phyloP scores from a whole-genome alignment of 2,888 invertebrate species.

The Glaucopsyche alexis region DNA sequence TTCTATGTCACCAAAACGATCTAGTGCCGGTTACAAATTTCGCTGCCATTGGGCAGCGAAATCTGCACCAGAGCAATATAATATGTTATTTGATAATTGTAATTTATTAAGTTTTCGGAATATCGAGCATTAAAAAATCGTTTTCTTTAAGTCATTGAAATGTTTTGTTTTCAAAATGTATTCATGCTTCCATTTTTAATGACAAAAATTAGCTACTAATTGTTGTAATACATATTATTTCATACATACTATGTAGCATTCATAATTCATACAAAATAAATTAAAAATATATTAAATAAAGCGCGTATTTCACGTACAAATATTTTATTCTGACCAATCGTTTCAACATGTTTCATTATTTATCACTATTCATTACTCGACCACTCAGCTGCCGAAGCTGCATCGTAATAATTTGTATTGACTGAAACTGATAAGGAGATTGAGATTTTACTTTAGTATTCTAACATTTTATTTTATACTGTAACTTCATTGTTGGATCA shows the following conservation, averaged over 20 bases:
- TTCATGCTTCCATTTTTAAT: not conserved
- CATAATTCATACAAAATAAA: slow-evolving; percentile 20
- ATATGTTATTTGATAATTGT: no score
- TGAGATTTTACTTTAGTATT: not conserved
- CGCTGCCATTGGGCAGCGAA: no score
- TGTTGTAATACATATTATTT: not conserved
- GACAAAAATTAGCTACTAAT: not conserved
- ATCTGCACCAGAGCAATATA: no score
- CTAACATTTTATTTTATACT: not conserved
- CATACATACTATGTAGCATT: slow-evolving; percentile 1
- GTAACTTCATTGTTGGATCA: no score
- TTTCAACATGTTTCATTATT: slow-evolving; percentile 22
- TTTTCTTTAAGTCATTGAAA: no score
- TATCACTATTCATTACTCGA: slow-evolving; percentile 11
- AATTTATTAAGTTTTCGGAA: no score
- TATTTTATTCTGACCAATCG: slow-evolving; percentile 20
- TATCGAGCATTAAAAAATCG: no score
- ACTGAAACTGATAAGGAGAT: not conserved
- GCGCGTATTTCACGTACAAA: slow-evolving; percentile 9
- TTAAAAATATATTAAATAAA: slow-evolving; percentile 25
- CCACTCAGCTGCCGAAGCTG: slow-evolving; percentile 1
- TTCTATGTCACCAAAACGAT: no score
- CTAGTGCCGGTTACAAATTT: no score
- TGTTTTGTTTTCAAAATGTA: not conserved
- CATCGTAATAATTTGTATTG: slow-evolving; percentile 4